Base-by-base conservation (phyloP, 2,888 invertebrate species). In the Latheticus oryzae region DNA sequence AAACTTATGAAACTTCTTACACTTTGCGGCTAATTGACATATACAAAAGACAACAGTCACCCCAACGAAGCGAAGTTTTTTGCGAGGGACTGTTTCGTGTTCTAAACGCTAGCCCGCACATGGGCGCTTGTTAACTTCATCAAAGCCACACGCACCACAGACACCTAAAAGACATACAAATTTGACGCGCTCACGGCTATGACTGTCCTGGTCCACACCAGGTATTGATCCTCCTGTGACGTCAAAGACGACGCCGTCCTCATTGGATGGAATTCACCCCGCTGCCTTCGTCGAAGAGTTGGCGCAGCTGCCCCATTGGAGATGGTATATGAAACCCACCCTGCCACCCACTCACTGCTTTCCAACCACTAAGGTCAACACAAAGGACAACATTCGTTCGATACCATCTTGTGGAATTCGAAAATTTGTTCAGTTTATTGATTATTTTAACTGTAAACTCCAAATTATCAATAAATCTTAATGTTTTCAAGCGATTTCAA, bases 41-140 rank as follows among this genome's bases (percentile, higher is more conserved):
- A n/a, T 37, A 19, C n/a, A 5, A n/a, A 23, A 59, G 57, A 82
- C 94, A 95, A 84, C 93, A 93, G 85, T 95, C 95, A 81, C 94
- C 94, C 95, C 95, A 95, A 83, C 95, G 90, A 78, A 95, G 89
- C 82, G 93, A 93, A 83, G 95, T 95, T 87, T 93, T 94, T 85
- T 94, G 94, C 83, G 93, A 94, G 86, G 95, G 95, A 86, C 92
- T 93, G 85, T 95, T 95, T 83, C 93, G 91, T 81, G 94, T 94
- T 84, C 89, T 93, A 89, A 93, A 93, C 84, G 89, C 91, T 89
- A 93, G 87, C 86, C 93, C 92, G 86, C 90, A 93, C 94, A 94
- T 94, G 91, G 88, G 89, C 88, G 83, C 82, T 80, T 80, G 76
- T 78, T 71, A 70, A 67, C 70, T 64, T 74, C 76, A 77, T 77